A percentile compares a stretch with the other conserved stretches of the same genome.
These are phyloP conservation scores for Brenthis ino DNA, from an alignment of 2,888 invertebrate species.

Conservation along the genomic window DNA sequence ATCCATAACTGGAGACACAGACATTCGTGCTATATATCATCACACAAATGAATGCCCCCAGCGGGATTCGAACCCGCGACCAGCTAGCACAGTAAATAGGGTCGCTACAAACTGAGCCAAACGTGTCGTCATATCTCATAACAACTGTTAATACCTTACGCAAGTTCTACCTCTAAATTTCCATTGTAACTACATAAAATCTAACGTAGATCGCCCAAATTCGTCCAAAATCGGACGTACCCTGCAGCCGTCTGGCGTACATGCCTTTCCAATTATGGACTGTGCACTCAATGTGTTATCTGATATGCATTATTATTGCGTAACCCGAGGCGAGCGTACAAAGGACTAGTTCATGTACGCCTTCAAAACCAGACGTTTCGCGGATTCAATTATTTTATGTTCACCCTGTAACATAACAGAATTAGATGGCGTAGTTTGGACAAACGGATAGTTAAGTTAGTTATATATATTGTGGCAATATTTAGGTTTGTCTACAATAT, in stretches of 20 bases:
- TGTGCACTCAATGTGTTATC: conserved; percentile 51
- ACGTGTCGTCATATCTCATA: no score
- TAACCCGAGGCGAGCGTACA: conserved; percentile 36
- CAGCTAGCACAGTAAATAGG: no score
- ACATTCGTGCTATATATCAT: no score
- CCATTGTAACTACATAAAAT: neutral
- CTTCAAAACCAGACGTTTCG: conserved; percentile 39
- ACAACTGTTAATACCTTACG: neutral
- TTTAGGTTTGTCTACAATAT: no score
- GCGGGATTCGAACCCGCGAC: neutral
- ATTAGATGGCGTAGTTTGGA: conserved; percentile 6
- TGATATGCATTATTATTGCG: conserved; percentile 50
- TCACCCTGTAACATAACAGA: conserved; percentile 26
- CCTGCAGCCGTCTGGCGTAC: conserved; percentile 40
- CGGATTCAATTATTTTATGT: conserved; percentile 37
- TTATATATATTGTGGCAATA: no score
- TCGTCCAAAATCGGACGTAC: conserved; percentile 2
- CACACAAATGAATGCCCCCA: no score
- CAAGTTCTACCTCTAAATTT: conserved; percentile 1
- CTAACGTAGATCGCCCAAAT: neutral
- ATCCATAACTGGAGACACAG: no score
- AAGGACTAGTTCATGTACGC: conserved; percentile 37
- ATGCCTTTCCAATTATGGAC: conserved; percentile 64
- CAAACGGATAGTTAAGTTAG: neutral
- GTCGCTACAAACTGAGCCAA: no score